These are phyloP conservation scores for Callaeas wilsoni DNA, from an alignment of 2,113 vertebrate species.

Conservation along the genomic window DNA sequence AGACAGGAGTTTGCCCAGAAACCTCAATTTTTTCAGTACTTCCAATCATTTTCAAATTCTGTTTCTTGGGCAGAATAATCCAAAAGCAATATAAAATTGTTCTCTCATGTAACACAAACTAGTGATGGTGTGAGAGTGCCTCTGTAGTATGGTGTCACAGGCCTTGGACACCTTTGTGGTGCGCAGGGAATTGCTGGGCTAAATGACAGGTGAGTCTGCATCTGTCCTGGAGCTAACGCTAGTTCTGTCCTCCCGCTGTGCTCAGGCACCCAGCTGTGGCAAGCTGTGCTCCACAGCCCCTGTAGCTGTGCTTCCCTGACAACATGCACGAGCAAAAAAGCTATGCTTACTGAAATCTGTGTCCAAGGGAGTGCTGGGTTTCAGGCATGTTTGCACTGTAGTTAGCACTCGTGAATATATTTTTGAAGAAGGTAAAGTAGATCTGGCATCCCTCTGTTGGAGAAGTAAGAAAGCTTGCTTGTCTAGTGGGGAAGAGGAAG, in stretches of 20 bases:
- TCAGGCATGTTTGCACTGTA: background rate
- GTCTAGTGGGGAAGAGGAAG: background rate
- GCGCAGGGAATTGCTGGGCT: background rate
- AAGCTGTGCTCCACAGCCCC: background rate
- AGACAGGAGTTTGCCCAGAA: background rate
- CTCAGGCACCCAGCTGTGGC: background rate
- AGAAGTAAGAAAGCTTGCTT: background rate
- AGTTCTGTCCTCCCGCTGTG: background rate
- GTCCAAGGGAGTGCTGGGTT: background rate
- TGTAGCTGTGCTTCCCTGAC: background rate
- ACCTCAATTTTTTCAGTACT: background rate
- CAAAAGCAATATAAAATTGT: background rate
- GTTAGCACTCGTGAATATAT: background rate
- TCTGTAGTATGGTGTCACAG: rapidly evolving
- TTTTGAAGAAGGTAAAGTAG: background rate
- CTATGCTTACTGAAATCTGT: background rate
- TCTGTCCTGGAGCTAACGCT: background rate
- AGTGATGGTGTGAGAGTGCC: background rate
- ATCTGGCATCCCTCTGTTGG: background rate
- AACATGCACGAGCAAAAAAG: background rate
- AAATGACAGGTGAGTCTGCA: background rate
- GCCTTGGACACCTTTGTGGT: background rate
- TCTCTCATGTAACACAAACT: background rate
- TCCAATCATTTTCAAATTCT: background rate
- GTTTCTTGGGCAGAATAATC: background rate